These are phyloP conservation scores for Heteractis magnifica DNA, from an alignment of 92 coral and sea anemone genomes.

Conservation along the genomic window DNA sequence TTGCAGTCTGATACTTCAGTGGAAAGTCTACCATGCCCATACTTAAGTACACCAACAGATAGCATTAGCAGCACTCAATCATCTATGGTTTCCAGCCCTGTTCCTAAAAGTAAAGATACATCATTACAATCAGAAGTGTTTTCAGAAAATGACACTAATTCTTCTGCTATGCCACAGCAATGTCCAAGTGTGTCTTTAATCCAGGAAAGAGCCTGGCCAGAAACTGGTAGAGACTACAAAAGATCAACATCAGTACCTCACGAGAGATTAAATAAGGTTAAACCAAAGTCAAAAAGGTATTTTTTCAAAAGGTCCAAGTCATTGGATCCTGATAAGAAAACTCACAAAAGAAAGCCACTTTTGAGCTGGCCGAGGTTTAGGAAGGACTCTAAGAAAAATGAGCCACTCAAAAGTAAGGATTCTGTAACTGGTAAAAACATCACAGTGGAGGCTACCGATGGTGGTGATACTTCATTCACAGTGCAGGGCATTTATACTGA, in stretches of 20 bases:
- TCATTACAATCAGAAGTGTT: background rate
- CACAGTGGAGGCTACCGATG: background rate
- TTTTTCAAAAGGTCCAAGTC: background rate
- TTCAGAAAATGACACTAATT: background rate
- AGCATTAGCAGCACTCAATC: too few species aligned
- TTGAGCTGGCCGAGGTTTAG: background rate
- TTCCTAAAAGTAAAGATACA: background rate
- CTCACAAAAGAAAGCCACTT: background rate
- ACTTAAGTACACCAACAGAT: background rate
- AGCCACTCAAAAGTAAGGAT: background rate
- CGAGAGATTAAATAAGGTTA: background rate
- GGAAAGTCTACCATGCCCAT: background rate
- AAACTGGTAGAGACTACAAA: background rate
- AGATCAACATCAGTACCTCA: background rate
- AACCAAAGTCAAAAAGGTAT: background rate
- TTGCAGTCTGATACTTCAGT: background rate
- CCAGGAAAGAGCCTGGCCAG: background rate
- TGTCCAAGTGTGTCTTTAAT: background rate
- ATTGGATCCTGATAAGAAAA: background rate
- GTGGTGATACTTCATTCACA: background rate
- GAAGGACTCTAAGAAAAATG: background rate
- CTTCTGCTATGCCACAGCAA: background rate
- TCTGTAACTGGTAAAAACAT: background rate
- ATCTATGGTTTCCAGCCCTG: background rate
- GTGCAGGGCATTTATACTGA: background rate